These are phyloP conservation scores for Eira barbara DNA, from an alignment of 2,113 vertebrate genomes.

Conservation along the genomic window DNA sequence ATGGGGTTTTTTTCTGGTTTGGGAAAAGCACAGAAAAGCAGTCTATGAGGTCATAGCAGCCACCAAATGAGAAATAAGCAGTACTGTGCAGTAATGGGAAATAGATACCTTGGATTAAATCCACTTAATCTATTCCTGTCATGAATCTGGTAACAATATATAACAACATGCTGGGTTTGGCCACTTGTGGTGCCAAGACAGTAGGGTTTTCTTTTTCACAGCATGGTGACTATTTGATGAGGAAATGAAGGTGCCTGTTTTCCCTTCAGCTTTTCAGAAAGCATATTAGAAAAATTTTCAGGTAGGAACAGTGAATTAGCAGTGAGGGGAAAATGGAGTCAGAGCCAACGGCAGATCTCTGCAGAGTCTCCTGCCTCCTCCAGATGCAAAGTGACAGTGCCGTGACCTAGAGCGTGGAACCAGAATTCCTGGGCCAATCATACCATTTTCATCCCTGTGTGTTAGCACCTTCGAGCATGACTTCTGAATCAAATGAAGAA, in stretches of 20 bases:
- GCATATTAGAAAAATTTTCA: slow-evolving; percentile 48
- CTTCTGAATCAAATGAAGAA: slow-evolving; percentile 38
- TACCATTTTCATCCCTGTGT: slow-evolving; percentile 24
- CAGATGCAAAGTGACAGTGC: slow-evolving; percentile 43
- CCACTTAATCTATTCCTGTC: slow-evolving; percentile 37
- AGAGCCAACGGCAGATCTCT: slow-evolving; percentile 43
- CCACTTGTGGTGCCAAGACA: background rate
- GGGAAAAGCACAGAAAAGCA: slow-evolving; percentile 23
- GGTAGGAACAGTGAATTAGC: slow-evolving; percentile 47
- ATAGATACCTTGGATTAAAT: slow-evolving; percentile 61
- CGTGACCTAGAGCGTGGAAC: slow-evolving; percentile 37
- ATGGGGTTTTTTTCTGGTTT: background rate
- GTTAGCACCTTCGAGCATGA: slow-evolving; percentile 5
- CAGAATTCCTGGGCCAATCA: slow-evolving; percentile 37
- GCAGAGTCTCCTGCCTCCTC: slow-evolving; percentile 41
- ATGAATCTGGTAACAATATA: slow-evolving; percentile 55
- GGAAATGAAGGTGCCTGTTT: slow-evolving; percentile 54
- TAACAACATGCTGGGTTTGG: slow-evolving; percentile 42
- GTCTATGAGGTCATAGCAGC: slow-evolving; percentile 27
- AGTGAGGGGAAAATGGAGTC: slow-evolving; percentile 70
- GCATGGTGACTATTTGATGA: slow-evolving; percentile 47
- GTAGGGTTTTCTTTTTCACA: slow-evolving; percentile 47
- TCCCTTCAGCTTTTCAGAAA: slow-evolving; percentile 55
- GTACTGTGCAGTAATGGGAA: slow-evolving; percentile 22
- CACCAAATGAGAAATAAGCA: slow-evolving; percentile 59